Base-by-base conservation (phyloP, 2,113 vertebrate species). In the Cavia aperea region DNA sequence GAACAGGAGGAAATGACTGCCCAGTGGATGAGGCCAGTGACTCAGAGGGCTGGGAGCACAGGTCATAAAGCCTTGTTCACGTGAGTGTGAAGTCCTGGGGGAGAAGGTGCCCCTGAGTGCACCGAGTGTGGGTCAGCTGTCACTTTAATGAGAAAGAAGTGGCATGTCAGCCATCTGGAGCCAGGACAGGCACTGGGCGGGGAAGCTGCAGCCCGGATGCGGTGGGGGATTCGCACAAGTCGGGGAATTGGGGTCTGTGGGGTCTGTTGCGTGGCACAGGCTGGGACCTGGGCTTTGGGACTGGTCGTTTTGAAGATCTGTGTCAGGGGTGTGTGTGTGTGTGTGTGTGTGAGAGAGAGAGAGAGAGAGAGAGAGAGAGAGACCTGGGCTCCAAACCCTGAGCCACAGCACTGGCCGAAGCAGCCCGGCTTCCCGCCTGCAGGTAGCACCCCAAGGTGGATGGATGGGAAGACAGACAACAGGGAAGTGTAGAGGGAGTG, bases 1-100 rank as follows among this genome's bases (percentile, higher is more conserved):
- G 68, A 92, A 86, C 31, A 86, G 90, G 72, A 82, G 87, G 33
- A 81, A 73, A 65, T 82, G 82, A 75, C 81, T 90, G 75, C 86
- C 51, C 33, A 86, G 24, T 51, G 39, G 75, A 66, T 39, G 3
- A 31, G 81, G 21, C 13, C 23, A 79, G 86, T 7, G n/a, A 86
- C 85, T 66, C 56, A 73, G 81, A 54, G 18, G 65, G 49, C 33
- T 43, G 18, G n/a, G 60, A 77, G 75, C 75, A 68, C 68, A 36
- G 13, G 33, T 51, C 46, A 63, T 16, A 63, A 49, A 46, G 23
- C 81, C 36, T 15, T 72, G 73, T 79, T 63, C n/a, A 70, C 56
- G 43, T 23, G 85, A 70, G 70, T 46, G 43, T 62, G 54, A 78
- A 63, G 79, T 2, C 43, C 75, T 60, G 75, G 65, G 39, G 70